phyloP scores from a whole-genome alignment of 2,797 vertebrate species.

The Pangasius macronema region DNA sequence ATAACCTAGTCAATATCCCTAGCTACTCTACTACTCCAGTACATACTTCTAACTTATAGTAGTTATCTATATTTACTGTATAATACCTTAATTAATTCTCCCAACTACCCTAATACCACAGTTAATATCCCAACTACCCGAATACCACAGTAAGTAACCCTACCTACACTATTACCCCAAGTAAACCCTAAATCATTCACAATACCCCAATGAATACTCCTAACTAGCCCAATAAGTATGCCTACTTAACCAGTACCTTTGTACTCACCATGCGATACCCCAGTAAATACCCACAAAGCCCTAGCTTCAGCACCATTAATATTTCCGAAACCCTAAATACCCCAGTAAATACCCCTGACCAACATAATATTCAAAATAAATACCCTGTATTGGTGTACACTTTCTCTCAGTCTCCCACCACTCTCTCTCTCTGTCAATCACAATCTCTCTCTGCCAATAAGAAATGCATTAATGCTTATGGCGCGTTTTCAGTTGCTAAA shows the following conservation, averaged over 20 bases:
- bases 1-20: background rate
- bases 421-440: background rate
- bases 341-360: background rate
- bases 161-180: background rate
- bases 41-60: background rate
- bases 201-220: background rate
- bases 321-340: background rate
- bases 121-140: background rate
- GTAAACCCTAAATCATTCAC: background rate
- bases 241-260: background rate
- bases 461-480: slow-evolving; percentile 88
- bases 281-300: slow-evolving; percentile 87
- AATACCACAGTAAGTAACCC: background rate
- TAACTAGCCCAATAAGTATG: background rate
- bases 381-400: background rate
- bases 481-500: slow-evolving; percentile 81
- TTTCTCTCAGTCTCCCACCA: background rate
- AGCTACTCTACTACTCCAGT: background rate
- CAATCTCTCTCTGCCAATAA: slow-evolving; percentile 69
- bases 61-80: too few relatives aligned
- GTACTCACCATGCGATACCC: slow-evolving; percentile 57
- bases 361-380: background rate
- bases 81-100: too few relatives aligned
- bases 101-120: background rate
- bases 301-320: slow-evolving; percentile 65